A percentile compares a stretch with the other conserved stretches of the same genome.
Conservation (phyloP, 1,140 invertebrate genomes). For the Lepidotrigona ventralis region DNA sequence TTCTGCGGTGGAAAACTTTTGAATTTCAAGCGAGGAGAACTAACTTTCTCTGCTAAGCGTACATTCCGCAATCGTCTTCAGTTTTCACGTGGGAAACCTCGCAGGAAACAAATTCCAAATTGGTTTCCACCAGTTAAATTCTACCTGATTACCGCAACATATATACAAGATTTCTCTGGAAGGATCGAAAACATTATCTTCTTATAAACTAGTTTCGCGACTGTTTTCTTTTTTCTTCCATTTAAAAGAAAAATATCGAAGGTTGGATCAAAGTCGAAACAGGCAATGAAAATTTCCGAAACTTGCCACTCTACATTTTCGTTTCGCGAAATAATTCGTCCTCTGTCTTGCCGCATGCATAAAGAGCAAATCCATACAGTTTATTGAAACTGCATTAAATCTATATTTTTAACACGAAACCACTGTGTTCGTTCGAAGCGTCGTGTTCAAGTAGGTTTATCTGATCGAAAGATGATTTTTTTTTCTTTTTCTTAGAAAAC, state of each 20-base stretch:
- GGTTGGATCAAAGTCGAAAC: neutral
- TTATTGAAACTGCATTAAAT: neutral
- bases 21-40: no score
- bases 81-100: neutral
- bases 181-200: no score
- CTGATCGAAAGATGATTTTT: no score
- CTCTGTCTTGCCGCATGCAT: neutral
- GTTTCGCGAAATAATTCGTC: neutral
- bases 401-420: neutral
- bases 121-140: neutral
- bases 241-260: neutral
- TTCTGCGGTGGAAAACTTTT: no score
- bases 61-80: no score
- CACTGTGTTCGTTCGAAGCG: no score
- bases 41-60: neutral
- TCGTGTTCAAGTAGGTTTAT: no score
- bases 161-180: no score
- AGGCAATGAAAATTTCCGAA: neutral
- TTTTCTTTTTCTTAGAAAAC: no score
- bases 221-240: neutral
- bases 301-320: slow-evolving; percentile 18
- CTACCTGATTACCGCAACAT: neutral
- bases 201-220: no score
- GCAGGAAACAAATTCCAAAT: neutral
- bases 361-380: neutral